phyloP scores from a whole-genome alignment of 2,888 invertebrate species.

The Philonicus albiceps region DNA sequence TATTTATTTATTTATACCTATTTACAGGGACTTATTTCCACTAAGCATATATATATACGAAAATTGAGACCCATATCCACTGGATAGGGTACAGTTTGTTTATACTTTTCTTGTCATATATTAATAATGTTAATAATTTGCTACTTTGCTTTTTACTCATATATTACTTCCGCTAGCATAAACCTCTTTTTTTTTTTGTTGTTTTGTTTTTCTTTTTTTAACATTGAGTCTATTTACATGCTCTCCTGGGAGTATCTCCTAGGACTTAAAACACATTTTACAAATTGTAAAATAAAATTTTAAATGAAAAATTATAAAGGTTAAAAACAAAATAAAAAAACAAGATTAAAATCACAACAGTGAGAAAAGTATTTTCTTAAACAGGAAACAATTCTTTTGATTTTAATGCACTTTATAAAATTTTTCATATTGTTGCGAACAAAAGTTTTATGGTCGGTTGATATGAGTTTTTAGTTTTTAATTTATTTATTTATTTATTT shows the following conservation, averaged over 20 bases:
- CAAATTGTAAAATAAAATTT: not conserved
- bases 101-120: slow-evolving; percentile 18
- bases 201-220: no score
- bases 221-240: slow-evolving; percentile 23
- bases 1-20: slow-evolving; percentile 15
- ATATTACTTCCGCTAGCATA: slow-evolving; percentile 28
- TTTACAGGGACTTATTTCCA: slow-evolving; percentile 7
- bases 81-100: not conserved
- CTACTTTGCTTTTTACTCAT: slow-evolving; percentile 16
- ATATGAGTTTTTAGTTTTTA: not conserved
- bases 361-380: slow-evolving; percentile 4
- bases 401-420: not conserved
- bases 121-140: slow-evolving; percentile 25
- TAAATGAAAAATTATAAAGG: not conserved
- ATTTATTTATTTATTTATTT: no score
- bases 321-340: slow-evolving; percentile 2
- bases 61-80: not conserved
- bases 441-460: not conserved
- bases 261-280: not conserved
- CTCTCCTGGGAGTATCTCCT: not conserved
- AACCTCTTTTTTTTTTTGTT: not conserved
- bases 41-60: slow-evolving; percentile 9
- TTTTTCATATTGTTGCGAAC: not conserved
- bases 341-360: slow-evolving; percentile 27
- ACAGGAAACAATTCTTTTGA: slow-evolving; percentile 37